Evolutionary conservation across 2,113 vertebrate species (phyloP).

Genomic region (Mungos mungo): DNA sequence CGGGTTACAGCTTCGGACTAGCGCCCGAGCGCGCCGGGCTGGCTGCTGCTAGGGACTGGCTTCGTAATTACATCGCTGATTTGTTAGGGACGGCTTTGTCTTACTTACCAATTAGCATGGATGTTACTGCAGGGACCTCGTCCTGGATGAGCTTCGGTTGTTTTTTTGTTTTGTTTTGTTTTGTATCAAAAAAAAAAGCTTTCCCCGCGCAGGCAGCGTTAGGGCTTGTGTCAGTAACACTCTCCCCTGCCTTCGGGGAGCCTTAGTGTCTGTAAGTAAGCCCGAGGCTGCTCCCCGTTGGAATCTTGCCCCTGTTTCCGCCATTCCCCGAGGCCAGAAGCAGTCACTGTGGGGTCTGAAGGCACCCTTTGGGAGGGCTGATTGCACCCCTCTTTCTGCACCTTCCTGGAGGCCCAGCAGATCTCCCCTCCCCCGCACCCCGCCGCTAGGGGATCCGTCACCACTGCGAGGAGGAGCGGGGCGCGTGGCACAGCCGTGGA

Average conservation of each 20-base stretch:
- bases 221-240: not conserved
- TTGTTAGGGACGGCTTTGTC: slow-evolving; percentile 85
- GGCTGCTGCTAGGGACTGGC: slow-evolving; percentile 82
- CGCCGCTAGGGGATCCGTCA: not conserved
- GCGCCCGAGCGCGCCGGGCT: slow-evolving; percentile 81
- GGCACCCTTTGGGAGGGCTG: not conserved
- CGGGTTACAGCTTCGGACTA: slow-evolving; percentile 87
- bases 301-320: slow-evolving; percentile 11
- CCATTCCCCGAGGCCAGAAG: not conserved
- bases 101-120: slow-evolving; percentile 84
- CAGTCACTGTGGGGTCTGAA: not conserved
- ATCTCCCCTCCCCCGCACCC: not conserved
- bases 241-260: not conserved
- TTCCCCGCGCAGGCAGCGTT: not conserved
- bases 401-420: not conserved
- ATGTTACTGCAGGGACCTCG: slow-evolving; percentile 74
- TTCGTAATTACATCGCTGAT: slow-evolving; percentile 86
- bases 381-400: not conserved
- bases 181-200: not conserved
- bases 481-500: not conserved
- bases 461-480: not conserved
- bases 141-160: slow-evolving; percentile 35
- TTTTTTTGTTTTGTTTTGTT: not conserved
- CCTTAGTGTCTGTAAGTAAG: not conserved
- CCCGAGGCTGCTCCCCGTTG: not conserved